Percentiles rank a stretch among this genome's conserved stretches.
These are phyloP conservation scores for Ardeotis arabs DNA, from an alignment of 2,113 vertebrate species.

Conservation along the genomic window DNA sequence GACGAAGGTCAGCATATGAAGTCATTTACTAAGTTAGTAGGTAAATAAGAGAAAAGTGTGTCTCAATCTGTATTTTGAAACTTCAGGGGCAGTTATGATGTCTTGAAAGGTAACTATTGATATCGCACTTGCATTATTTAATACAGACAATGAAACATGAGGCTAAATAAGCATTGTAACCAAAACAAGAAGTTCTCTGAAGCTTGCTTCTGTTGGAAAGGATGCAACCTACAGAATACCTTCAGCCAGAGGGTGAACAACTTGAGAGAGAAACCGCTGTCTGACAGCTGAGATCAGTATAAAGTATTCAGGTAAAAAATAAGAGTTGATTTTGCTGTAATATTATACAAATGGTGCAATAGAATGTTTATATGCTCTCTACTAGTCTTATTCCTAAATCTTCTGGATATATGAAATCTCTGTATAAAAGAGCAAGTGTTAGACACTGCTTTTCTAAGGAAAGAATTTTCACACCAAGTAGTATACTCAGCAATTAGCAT, in stretches of 20 bases:
- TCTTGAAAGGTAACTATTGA: neutral
- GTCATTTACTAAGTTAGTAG: neutral
- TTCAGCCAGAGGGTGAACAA: neutral
- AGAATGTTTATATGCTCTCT: neutral
- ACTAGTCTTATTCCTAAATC: neutral
- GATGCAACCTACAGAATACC: neutral
- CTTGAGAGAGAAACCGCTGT: neutral
- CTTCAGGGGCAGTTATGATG: neutral
- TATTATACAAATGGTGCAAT: neutral
- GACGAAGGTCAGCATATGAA: neutral
- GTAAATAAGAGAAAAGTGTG: neutral
- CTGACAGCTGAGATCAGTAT: neutral
- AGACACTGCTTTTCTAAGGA: neutral
- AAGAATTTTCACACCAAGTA: neutral
- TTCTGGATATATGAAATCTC: neutral
- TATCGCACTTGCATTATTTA: neutral
- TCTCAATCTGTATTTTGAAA: neutral
- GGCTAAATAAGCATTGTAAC: neutral
- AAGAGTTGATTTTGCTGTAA: neutral
- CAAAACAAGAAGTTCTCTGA: neutral
- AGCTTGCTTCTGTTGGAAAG: neutral
- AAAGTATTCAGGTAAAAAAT: neutral
- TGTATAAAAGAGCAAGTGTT: neutral
- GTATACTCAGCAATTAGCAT: neutral
- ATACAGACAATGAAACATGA: neutral